A percentile compares a stretch with the other conserved stretches of the same genome.
These are phyloP conservation scores for Paraescarpia echinospica DNA, from an alignment of 1,140 invertebrate genomes.

Conservation along the genomic window DNA sequence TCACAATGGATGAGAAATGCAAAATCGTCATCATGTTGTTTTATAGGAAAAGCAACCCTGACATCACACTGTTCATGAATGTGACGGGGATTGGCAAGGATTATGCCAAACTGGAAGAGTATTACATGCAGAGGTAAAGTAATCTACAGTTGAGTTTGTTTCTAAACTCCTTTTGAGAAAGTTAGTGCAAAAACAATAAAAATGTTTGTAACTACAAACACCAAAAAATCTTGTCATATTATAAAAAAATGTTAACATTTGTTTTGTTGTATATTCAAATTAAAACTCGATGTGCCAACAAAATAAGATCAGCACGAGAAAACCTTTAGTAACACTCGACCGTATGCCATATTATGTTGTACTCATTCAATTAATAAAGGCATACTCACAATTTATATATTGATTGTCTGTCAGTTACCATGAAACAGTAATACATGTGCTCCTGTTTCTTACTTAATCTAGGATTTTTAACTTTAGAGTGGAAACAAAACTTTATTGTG, in stretches of 20 bases:
- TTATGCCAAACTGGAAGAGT: slow-evolving; percentile 67
- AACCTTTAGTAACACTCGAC: no score
- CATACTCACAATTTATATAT: not conserved
- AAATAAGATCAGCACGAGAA: not conserved
- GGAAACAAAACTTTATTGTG: not conserved
- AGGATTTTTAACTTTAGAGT: not conserved
- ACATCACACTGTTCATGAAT: slow-evolving; percentile 75
- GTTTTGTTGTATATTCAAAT: not conserved
- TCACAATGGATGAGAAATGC: no score
- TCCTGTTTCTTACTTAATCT: not conserved
- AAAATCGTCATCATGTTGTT: slow-evolving; percentile 32
- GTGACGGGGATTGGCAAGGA: slow-evolving; percentile 57
- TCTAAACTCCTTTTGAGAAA: not conserved
- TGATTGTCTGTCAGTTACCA: not conserved
- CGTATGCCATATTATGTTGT: no score
- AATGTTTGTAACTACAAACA: not conserved
- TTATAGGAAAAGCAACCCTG: slow-evolving; percentile 73
- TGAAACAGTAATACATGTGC: not conserved
- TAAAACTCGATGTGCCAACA: no score
- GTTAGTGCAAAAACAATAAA: not conserved
- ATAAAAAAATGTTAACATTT: not conserved
- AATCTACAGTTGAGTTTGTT: not conserved
- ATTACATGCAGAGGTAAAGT: slow-evolving; percentile 68
- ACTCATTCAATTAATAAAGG: no score
- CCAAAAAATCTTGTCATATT: no score